Percentiles rank a stretch among this genome's conserved stretches.
phyloP scores from a whole-genome alignment of 1,140 invertebrate species.

The Reticulitermes speratus region DNA sequence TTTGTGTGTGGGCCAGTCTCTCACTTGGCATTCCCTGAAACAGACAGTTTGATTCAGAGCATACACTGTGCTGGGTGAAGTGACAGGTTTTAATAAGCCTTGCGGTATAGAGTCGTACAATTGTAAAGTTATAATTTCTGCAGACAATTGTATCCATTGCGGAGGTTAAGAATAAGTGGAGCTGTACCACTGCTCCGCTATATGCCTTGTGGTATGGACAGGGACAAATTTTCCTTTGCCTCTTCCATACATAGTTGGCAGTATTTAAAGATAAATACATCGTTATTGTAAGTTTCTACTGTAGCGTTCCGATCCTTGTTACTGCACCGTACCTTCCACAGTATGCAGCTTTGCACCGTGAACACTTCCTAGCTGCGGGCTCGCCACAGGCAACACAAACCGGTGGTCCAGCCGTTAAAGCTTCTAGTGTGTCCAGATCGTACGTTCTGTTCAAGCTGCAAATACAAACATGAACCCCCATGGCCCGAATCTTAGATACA shows the following conservation, averaged over 20 bases:
- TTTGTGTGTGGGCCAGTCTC: slow-evolving; percentile 50
- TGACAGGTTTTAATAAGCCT: neutral
- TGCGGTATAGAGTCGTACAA: neutral
- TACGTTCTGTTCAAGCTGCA: slow-evolving; percentile 42
- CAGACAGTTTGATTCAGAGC: slow-evolving; percentile 17
- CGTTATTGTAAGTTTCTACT: too few relatives aligned
- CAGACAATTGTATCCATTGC: too few relatives aligned
- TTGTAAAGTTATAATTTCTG: too few relatives aligned
- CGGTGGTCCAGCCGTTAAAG: slow-evolving; percentile 41
- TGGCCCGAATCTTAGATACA: too few relatives aligned
- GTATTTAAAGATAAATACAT: too few relatives aligned
- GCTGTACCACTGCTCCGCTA: too few relatives aligned
- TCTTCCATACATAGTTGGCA: too few relatives aligned
- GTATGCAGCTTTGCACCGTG: slow-evolving; percentile 52
- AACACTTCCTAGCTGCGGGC: slow-evolving; percentile 50
- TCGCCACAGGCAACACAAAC: slow-evolving; percentile 49
- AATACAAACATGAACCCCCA: neutral
- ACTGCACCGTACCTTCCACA: slow-evolving; percentile 48
- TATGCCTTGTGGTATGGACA: too few relatives aligned
- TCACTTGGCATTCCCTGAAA: slow-evolving; percentile 51
- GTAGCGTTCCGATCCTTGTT: too few relatives aligned
- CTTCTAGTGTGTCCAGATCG: slow-evolving; percentile 50
- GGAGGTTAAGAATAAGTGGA: too few relatives aligned
- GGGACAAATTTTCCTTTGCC: too few relatives aligned
- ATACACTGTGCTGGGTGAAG: too few relatives aligned